Base-by-base conservation (phyloP, 2,797 vertebrate species). In the Thamnophis elegans region DNA sequence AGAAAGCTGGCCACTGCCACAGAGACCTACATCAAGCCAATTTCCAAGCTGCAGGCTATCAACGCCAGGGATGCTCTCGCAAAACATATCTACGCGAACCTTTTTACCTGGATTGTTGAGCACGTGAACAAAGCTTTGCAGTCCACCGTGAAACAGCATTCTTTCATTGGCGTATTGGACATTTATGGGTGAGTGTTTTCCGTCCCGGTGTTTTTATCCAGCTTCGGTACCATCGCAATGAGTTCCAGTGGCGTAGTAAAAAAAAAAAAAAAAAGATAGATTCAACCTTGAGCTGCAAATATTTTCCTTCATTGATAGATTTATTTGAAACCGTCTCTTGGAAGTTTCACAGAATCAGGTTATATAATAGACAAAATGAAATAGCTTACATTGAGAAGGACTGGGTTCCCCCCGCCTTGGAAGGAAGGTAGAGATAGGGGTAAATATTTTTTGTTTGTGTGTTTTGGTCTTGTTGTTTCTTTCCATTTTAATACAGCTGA, bases 81-180 rank as follows among this genome's bases (percentile, higher is more conserved):
- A 92, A 99, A 99, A 95, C 99, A 99, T 94, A 99, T 99, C 96
- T 99, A 99, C 53, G 99, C 99, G 93, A 99, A 99, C 93, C 98
- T 99, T 91, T 99, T 99, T 95, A 99, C 97, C 98, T 99, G 99
- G 99, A 99, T 99, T 89, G 99, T 99, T 7, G 98, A 98, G 94
- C 99, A 99, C 0, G 98, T 99, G 94, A 99, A 99, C 97, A 98
- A 98, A 96, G 98, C 99, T 0, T 98, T 99, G 36, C 98, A 98
- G 2, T 98, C 99, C 78, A 97, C 98, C 55, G 91, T 98, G 86
- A 99, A 99, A 60, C 99, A 99, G 94, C 98, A 99, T 97, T 99
- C 99, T 28, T 99, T 99, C 95, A 99, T 99, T 10, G 99, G 99
- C 0, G 99, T 99, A 47, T 97, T 99, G 4, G 99, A 99, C 96